Base-by-base conservation (phyloP, 2,797 vertebrate species). In the Sebastes steindachneri region DNA sequence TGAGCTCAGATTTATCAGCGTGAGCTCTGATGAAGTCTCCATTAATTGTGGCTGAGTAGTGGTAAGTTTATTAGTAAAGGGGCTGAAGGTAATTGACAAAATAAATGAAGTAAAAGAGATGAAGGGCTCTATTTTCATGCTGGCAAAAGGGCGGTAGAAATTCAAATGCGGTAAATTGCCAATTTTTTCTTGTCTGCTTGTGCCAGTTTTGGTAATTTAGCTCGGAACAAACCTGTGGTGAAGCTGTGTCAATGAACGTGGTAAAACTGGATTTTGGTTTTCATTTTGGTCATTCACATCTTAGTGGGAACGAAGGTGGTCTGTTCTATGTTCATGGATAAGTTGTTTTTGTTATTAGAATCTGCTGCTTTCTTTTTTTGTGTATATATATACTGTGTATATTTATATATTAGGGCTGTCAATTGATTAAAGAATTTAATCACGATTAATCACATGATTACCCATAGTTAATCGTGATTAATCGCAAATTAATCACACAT, bases 21-120 rank as follows among this genome's bases (percentile, higher is more conserved):
- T 87, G 69, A 66, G 60, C 54, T 84, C 69, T 77, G 70, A 75
- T 83, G 71, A 83, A 73, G 84, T 70, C 79, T 85, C 68, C 55
- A 78, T 82, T 80, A 80, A 31, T 64, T 26, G 41, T 75, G 55
- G 57, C 62, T 64, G 62, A 86, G 73, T 45, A 66, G 57, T 54
- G 3, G 8, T 48, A 15, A 21, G 59, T 51, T 68, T 64, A 54
- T 89, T 82, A 78, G 48, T 35, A n/a, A n/a, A 73, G 26, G 29
- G 25, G 9, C 51, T 82, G 10, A 60, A 80, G 60, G 68, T 68
- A 85, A 82, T 59, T 68, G 77, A 45, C 53, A 76, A 86, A 86
- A 75, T 73, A 70, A 77, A 80, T 7, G 45, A 64, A 67, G 55
- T 25, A 79, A 51, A 71, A 62, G 3, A 51, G 9, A 82, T 62